A percentile compares a stretch with the other conserved stretches of the same genome.
These are phyloP conservation scores for Pseudochaenichthys georgianus DNA, from an alignment of 2,797 vertebrate genomes.

Conservation along the genomic window DNA sequence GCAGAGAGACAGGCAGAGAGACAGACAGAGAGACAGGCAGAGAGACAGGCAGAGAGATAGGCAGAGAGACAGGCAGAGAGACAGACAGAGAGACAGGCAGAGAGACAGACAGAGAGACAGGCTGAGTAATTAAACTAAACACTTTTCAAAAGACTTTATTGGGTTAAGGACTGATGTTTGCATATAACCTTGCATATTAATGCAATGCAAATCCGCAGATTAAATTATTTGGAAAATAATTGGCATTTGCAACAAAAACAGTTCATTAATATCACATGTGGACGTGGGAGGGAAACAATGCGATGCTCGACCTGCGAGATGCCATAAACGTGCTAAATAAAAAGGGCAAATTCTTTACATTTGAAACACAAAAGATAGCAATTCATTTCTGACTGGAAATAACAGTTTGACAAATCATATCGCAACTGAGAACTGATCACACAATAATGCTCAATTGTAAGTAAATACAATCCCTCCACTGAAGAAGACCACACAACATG, in stretches of 20 bases:
- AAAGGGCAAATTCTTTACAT: neutral
- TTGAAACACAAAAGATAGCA: neutral
- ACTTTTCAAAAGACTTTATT: neutral
- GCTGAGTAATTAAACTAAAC: neutral
- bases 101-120: too few relatives aligned
- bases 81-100: too few relatives aligned
- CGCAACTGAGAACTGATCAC: neutral
- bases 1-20: too few relatives aligned
- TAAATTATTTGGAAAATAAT: neutral
- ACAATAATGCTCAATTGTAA: neutral
- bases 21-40: too few relatives aligned
- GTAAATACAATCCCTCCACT: neutral
- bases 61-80: too few relatives aligned
- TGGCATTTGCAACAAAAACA: neutral
- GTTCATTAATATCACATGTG: neutral
- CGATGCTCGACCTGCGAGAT: too few relatives aligned
- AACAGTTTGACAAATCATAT: neutral
- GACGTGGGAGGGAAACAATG: too few relatives aligned
- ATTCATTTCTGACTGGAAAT: neutral
- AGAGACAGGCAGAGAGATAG: too few relatives aligned
- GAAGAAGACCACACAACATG: neutral
- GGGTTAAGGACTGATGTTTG: neutral
- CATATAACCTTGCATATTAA: neutral
- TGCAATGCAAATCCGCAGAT: neutral
- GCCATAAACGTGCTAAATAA: neutral